Evolutionary conservation across 64 coral and sea anemone species (phyloP).

Genomic region (Stichodactyla helianthus): DNA sequence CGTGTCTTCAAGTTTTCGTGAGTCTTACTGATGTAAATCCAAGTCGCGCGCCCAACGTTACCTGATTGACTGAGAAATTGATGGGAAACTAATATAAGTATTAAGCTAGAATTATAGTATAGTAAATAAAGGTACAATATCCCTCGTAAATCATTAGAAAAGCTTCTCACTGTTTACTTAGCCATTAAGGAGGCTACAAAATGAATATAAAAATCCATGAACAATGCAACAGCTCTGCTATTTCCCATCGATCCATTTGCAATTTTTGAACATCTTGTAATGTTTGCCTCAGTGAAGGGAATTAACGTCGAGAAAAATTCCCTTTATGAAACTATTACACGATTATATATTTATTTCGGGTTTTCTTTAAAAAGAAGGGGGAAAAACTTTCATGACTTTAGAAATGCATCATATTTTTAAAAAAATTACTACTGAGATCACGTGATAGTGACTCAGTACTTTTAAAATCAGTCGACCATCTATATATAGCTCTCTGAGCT

Average conservation of each 20-base stretch:
- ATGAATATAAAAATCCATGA: neutral
- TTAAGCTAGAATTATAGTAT: neutral
- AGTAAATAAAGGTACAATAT: neutral
- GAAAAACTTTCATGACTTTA: too few relatives aligned
- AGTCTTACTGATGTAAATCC: too few relatives aligned
- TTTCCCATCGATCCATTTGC: neutral
- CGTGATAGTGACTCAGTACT: too few relatives aligned
- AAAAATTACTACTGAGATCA: too few relatives aligned
- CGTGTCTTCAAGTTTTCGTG: too few relatives aligned
- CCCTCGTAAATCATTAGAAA: neutral
- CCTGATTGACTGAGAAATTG: neutral
- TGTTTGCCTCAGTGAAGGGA: neutral
- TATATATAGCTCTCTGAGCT: too few relatives aligned
- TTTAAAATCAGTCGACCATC: too few relatives aligned
- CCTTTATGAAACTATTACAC: neutral
- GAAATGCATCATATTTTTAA: too few relatives aligned
- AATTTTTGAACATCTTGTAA: neutral
- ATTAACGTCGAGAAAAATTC: neutral
- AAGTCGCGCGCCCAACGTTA: too few relatives aligned
- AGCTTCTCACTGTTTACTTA: neutral
- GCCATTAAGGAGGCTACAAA: neutral
- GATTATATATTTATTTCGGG: too few relatives aligned
- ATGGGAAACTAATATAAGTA: neutral
- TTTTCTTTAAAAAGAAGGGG: too few relatives aligned
- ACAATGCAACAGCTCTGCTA: neutral